These are phyloP conservation scores for Synergus japonicus DNA, from an alignment of 2,888 invertebrate species.

Conservation along the genomic window DNA sequence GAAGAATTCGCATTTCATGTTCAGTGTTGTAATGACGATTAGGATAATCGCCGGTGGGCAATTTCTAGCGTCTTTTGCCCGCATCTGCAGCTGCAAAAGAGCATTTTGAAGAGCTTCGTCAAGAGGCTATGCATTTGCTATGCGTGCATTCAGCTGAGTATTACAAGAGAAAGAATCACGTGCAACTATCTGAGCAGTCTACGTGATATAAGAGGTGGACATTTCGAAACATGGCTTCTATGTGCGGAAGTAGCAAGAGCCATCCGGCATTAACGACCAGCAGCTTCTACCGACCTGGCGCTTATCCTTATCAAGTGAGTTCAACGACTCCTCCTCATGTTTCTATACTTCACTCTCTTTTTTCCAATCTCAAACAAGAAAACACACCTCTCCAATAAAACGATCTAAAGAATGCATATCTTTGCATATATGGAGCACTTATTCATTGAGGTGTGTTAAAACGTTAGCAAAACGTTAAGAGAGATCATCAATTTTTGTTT, in stretches of 20 bases:
- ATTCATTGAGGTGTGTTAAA: background rate
- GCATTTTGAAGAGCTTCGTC: slow-evolving; percentile 19
- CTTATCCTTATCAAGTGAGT: slow-evolving; percentile 76
- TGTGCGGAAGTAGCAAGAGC: slow-evolving; percentile 83
- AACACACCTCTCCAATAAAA: background rate
- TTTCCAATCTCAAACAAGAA: slow-evolving; percentile 1
- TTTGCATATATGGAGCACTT: background rate
- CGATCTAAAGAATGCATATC: background rate
- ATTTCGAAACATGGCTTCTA: slow-evolving; percentile 80
- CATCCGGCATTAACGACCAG: slow-evolving; percentile 81
- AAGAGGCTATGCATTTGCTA: slow-evolving; percentile 32
- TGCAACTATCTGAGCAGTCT: slow-evolving; percentile 13
- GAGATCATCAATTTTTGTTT: no score
- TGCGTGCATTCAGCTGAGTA: slow-evolving; percentile 19
- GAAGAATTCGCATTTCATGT: slow-evolving; percentile 29
- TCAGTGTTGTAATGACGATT: slow-evolving; percentile 35
- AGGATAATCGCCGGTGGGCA: slow-evolving; percentile 31
- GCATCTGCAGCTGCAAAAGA: slow-evolving; percentile 30
- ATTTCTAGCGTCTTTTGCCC: slow-evolving; percentile 25
- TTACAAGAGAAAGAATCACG: slow-evolving; percentile 26
- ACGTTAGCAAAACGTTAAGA: background rate
- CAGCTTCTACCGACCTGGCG: slow-evolving; percentile 80
- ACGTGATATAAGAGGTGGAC: slow-evolving; percentile 33
- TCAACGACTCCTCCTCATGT: slow-evolving; percentile 47
- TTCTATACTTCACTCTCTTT: slow-evolving; percentile 21